These are phyloP conservation scores for Pituophis catenifer DNA, from an alignment of 2,113 vertebrate species.

Conservation along the genomic window DNA sequence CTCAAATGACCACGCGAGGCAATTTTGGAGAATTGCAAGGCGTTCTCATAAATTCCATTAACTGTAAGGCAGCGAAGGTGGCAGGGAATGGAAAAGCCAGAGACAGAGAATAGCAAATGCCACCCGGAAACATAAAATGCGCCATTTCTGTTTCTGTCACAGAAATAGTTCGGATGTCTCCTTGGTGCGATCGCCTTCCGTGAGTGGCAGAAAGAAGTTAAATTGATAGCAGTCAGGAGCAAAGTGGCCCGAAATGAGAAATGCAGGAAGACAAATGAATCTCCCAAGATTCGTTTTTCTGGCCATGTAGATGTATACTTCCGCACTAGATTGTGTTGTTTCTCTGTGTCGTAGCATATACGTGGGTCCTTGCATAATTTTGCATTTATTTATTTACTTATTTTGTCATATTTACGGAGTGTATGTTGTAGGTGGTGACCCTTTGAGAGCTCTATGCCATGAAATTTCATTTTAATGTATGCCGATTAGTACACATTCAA, in stretches of 20 bases:
- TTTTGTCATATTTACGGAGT: too few species aligned
- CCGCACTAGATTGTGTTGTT: too few species aligned
- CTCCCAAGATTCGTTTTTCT: too few species aligned
- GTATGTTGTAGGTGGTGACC: too few species aligned
- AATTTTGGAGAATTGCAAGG: conserved; percentile 67
- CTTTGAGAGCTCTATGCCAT: too few species aligned
- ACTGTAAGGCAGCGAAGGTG: conserved; percentile 62
- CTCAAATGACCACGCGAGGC: conserved; percentile 64
- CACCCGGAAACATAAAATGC: conserved; percentile 49
- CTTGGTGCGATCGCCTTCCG: too few species aligned
- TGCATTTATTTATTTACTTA: too few species aligned
- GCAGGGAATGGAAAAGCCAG: conserved; percentile 37
- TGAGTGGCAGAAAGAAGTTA: not conserved
- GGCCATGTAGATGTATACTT: too few species aligned
- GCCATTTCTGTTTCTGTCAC: conserved; percentile 20
- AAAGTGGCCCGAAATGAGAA: not conserved
- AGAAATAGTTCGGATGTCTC: not conserved
- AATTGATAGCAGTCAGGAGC: not conserved
- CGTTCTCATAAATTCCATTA: conserved; percentile 68
- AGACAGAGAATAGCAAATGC: not conserved
- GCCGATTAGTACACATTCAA: too few species aligned
- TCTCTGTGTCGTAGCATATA: too few species aligned
- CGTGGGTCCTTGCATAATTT: too few species aligned
- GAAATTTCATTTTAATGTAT: too few species aligned
- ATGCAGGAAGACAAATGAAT: not conserved